Evolutionary conservation across 2,113 vertebrate species (phyloP).

Genomic region (Nycticorax nycticorax): DNA sequence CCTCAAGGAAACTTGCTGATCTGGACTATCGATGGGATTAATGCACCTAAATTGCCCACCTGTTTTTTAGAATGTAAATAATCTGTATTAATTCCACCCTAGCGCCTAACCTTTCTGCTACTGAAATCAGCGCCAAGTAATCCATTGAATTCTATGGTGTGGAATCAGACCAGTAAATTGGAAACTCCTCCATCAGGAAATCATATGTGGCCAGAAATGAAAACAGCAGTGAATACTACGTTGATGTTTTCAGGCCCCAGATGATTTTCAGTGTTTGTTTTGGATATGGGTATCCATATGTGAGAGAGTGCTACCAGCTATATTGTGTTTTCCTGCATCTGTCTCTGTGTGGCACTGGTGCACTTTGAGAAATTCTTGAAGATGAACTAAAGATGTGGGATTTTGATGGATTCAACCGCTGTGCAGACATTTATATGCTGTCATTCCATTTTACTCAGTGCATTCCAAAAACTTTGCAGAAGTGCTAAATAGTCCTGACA

Average conservation of each 20-base stretch:
- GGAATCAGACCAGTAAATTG: neutral
- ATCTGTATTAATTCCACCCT: neutral
- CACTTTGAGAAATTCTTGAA: slow-evolving; percentile 35
- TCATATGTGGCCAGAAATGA: neutral
- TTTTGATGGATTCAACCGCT: neutral
- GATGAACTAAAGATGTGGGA: neutral
- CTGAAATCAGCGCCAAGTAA: neutral
- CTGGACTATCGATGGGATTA: neutral
- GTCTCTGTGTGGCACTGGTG: slow-evolving; percentile 66
- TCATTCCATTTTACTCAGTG: neutral
- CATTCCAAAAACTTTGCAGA: neutral
- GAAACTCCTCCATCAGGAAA: neutral
- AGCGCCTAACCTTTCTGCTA: neutral
- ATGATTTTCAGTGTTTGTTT: neutral
- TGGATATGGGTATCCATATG: neutral
- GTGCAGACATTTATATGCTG: neutral
- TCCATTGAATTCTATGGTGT: neutral
- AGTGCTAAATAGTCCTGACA: neutral
- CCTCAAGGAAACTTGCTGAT: neutral
- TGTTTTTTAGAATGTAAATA: neutral
- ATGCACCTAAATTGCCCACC: neutral
- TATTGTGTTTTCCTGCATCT: slow-evolving; percentile 27
- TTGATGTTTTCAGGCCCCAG: neutral
- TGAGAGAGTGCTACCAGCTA: neutral
- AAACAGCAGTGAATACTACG: neutral